Base-by-base conservation (phyloP, 2,113 vertebrate genomes). In the Penelope pileata region DNA sequence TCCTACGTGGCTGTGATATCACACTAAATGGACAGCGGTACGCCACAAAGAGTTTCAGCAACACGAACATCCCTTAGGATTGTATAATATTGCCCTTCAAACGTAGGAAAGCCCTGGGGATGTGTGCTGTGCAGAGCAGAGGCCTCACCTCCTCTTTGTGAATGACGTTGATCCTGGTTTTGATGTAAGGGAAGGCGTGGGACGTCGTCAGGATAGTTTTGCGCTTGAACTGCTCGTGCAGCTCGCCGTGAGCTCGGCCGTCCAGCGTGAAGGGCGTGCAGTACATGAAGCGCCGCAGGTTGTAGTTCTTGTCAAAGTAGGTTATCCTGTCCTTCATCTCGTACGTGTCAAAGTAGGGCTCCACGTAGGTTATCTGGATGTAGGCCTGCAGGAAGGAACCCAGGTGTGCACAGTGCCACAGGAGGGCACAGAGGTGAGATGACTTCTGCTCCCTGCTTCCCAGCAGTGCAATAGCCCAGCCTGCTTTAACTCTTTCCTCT, bases 241-340 rank as follows among this genome's bases (percentile, higher is more conserved):
- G 98, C 64, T 99, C 99, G 1, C 99, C 99, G 7, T 99, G 99
- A 12, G 99, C 99, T 9, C 99, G 98, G 12, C 99, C 99, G 5
- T 99, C 99, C 96, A 99, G 97, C 3, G 99, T 99, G 97, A 99
- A 99, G 29, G 99, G 99, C 0, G 99, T 99, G 97, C 99, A 99
- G 98, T 99, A 99, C 97, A 99, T 99, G 48, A 99, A 99, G 14
- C 99, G 99, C 7, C 99, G 98, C 97, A 99, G 72, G 97, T 99
- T 99, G 96, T 99, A 99, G 97, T 99, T 99, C 94, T 99, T 99
- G 97, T 99, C 99, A 6, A 99, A 99, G 96, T 99, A 99, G 0
- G 99, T 99, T 94, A 99, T 99, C 92, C 99, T 98, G 97, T 99
- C 99, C 98, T 99, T 99, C 99, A 99, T 99, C 97, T 99, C 99